Percentiles rank a stretch among this genome's conserved stretches.
phyloP scores from a whole-genome alignment of 2,113 vertebrate genomes.

The Pan paniscus region DNA sequence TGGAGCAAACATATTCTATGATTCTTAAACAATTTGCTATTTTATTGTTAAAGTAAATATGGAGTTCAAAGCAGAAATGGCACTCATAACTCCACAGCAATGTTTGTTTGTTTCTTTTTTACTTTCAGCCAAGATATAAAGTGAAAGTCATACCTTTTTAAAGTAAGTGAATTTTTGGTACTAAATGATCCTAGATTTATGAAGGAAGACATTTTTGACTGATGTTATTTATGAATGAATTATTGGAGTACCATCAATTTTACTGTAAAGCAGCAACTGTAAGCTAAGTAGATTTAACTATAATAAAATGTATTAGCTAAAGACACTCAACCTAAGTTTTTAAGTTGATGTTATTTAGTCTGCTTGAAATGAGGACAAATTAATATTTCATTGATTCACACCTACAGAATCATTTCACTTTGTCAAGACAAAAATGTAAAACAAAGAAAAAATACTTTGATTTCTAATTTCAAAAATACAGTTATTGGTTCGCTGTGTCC shows the following conservation, averaged over 20 bases:
- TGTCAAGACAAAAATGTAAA: background rate
- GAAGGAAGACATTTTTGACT: background rate
- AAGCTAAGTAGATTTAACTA: background rate
- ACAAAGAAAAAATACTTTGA: background rate
- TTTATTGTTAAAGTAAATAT: background rate
- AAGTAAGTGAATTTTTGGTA: background rate
- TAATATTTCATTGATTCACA: constrained; percentile 1
- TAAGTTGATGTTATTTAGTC: background rate
- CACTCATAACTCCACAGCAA: background rate
- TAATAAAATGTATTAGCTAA: background rate
- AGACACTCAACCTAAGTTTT: background rate
- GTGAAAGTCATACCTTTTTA: background rate
- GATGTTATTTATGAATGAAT: background rate
- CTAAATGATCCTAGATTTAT: background rate
- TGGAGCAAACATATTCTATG: background rate
- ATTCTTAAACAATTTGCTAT: background rate
- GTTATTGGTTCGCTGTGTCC: background rate
- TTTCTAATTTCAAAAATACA: background rate
- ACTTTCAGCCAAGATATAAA: background rate
- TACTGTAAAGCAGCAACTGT: background rate
- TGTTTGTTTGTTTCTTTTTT: background rate
- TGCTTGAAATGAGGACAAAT: background rate
- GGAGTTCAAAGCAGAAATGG: background rate
- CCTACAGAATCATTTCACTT: background rate
- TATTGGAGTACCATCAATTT: background rate